Base-by-base conservation (phyloP, 64 coral and sea anemone genomes). In the Catalaphyllia jardinei region DNA sequence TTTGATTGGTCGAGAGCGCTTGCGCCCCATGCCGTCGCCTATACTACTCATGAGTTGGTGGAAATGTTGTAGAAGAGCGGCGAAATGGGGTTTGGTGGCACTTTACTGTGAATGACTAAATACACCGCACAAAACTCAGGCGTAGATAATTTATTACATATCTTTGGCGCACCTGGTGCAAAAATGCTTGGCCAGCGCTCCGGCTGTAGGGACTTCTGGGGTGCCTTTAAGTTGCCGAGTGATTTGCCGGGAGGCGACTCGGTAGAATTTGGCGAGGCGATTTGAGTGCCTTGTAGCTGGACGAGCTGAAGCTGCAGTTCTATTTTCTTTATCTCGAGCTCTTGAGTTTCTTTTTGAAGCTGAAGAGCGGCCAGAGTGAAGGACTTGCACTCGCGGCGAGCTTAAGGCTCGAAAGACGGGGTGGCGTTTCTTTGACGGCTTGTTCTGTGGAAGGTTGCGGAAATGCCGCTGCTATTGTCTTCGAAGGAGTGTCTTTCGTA, bases 111-210 rank as follows among this genome's bases (percentile, higher is more conserved):
- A 10, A 86, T 86, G 16, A 60, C 49, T 10, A 86, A n/a, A 16
- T 86, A 86, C 22, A 63, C 82, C 0, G 62, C 62, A 24, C 62
- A 71, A 60, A 86, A 86, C 18, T 86, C 82, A 1, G 82, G 20
- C n/a, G 71, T 20, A 17, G 82, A 63, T 12, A 86, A 4, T 1
- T 86, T 12, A 42, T 13, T 49, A 71, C 52, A 86, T 0, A 86
- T 3, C 49, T 86, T 86, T 27, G 79, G 79, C 79, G 64, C 79
- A 31, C 79, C 79, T 83, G 79, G 79, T 2, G 79, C 24, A 17
- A 46, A 86, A 71, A 86, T 51, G 82, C 72, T 64, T 19, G 82
- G 82, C 82, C 63, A 86, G 4, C 19, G 62, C 25, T 64, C 64
- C 9, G 62, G 35, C 13, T 35, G 31, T 16, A 19, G 16, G 30